These are phyloP conservation scores for Montipora sp. DNA, from an alignment of 64 coral and sea anemone genomes.

Conservation along the genomic window DNA sequence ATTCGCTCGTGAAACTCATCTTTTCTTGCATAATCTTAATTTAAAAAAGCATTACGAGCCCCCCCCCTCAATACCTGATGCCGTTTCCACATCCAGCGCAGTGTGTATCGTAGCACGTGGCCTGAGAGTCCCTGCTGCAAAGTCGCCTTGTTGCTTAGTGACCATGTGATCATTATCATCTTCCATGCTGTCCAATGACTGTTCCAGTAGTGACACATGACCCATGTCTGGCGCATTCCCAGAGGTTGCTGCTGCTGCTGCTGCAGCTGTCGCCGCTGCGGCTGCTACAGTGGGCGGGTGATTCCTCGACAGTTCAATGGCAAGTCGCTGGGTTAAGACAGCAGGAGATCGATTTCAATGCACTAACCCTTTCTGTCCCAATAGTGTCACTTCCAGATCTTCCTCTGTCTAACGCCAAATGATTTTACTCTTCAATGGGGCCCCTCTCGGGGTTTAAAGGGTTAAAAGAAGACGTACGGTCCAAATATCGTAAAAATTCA, in stretches of 20 bases:
- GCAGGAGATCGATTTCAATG: no score
- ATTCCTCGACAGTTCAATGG: conserved; percentile 89
- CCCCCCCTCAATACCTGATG: conserved; percentile 52
- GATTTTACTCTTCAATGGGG: no score
- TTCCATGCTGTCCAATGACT: conserved; percentile 87
- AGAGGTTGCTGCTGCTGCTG: conserved; percentile 30
- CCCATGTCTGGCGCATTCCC: conserved; percentile 63
- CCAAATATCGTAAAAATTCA: no score
- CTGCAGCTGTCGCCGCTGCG: conserved; percentile 37
- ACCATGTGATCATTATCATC: conserved; percentile 80
- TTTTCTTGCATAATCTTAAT: not conserved
- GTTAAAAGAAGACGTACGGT: no score
- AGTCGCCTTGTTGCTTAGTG: conserved; percentile 68
- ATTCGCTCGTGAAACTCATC: no score
- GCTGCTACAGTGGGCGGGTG: conserved; percentile 62
- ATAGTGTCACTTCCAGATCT: no score
- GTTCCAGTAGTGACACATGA: conserved; percentile 89
- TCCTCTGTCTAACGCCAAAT: no score
- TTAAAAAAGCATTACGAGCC: not conserved
- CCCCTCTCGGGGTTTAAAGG: no score
- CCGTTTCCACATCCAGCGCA: conserved; percentile 96
- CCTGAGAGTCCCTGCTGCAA: conserved; percentile 14
- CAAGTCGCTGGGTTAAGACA: conserved; percentile 69
- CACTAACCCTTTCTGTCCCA: not conserved
- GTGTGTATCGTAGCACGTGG: conserved; percentile 70